These are phyloP conservation scores for Toxonevra muliebris DNA, from an alignment of 2,888 invertebrate species.

Conservation along the genomic window DNA sequence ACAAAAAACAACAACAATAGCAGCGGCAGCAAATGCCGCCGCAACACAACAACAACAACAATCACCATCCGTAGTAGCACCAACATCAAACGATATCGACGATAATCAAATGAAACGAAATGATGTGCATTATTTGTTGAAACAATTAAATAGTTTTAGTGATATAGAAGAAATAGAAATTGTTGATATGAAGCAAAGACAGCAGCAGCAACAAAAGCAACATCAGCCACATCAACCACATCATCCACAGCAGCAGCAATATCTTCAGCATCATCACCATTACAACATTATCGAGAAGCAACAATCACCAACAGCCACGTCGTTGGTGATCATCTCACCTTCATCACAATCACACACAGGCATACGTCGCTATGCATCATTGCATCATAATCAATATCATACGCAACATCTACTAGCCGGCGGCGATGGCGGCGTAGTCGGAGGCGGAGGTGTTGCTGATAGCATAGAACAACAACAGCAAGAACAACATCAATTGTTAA, in stretches of 20 bases:
- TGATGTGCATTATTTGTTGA: conserved; percentile 67
- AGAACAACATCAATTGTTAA: conserved; percentile 37
- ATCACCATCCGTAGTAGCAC: conserved; percentile 16
- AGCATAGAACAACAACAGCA: conserved; percentile 34
- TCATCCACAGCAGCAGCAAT: conserved; percentile 36
- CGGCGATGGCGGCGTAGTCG: conserved; percentile 12
- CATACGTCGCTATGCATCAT: conserved; percentile 46
- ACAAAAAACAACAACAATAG: conserved; percentile 40
- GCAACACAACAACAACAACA: conserved; percentile 29
- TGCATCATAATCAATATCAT: conserved; percentile 43
- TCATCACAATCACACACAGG: conserved; percentile 59
- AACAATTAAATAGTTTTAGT: conserved; percentile 67
- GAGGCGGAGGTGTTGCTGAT: conserved; percentile 23
- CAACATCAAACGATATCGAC: conserved; percentile 42
- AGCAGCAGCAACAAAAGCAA: conserved; percentile 48
- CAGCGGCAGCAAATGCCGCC: conserved; percentile 25
- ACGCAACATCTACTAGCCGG: conserved; percentile 15
- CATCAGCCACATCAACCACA: conserved; percentile 41
- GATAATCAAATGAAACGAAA: conserved; percentile 66
- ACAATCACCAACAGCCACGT: conserved; percentile 57
- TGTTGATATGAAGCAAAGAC: conserved; percentile 64
- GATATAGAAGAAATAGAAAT: conserved; percentile 66
- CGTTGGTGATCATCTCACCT: conserved; percentile 58
- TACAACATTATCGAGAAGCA: conserved; percentile 24
- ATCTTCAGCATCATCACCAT: conserved; percentile 37